Conservation (phyloP, 1,140 invertebrate species). For the Bombus soroeensis region DNA sequence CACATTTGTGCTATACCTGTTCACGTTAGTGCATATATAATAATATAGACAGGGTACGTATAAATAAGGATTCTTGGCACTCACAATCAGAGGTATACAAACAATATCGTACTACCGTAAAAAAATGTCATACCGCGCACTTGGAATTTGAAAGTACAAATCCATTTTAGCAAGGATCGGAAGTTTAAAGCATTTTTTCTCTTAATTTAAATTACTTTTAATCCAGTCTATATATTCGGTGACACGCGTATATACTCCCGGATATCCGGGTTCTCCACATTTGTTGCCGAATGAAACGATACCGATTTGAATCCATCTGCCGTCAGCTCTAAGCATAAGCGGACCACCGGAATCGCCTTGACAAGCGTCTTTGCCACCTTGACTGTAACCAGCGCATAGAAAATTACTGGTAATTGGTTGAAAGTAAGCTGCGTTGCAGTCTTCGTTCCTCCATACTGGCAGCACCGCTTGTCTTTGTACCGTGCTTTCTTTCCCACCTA, state of each 20-base stretch:
- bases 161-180: not conserved
- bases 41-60: not conserved
- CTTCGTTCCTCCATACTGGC: slow-evolving; percentile 95
- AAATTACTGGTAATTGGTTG: slow-evolving; percentile 96
- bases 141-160: not conserved
- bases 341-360: slow-evolving; percentile 92
- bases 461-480: slow-evolving; percentile 91
- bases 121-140: not conserved
- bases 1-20: not conserved
- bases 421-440: slow-evolving; percentile 95
- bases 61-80: slow-evolving; percentile 18
- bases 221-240: slow-evolving; percentile 86
- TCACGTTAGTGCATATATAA: not conserved
- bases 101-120: not conserved
- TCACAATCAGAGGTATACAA: not conserved
- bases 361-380: slow-evolving; percentile 96
- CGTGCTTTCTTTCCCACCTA: slow-evolving; percentile 92
- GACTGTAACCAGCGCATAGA: slow-evolving; percentile 94
- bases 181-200: not conserved
- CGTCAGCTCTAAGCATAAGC: slow-evolving; percentile 90
- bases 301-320: slow-evolving; percentile 93
- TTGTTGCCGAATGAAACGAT: slow-evolving; percentile 96
- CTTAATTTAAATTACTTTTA: slow-evolving; percentile 81
- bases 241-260: slow-evolving; percentile 90
- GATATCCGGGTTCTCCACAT: slow-evolving; percentile 93